phyloP scores from a whole-genome alignment of 53 echinoderm and acorn worm genomes.

The Mesocentrotus franciscanus region DNA sequence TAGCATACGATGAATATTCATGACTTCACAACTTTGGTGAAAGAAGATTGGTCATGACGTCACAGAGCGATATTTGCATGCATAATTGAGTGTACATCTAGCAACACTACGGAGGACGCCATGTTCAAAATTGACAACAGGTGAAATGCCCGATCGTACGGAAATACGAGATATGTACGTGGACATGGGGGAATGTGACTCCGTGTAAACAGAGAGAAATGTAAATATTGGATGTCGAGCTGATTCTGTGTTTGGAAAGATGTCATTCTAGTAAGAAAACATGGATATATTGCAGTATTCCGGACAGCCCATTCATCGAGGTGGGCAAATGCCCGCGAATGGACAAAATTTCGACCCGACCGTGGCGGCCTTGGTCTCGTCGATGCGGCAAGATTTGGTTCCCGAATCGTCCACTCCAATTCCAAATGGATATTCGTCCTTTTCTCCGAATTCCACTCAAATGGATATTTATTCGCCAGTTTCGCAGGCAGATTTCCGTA shows the following conservation, averaged over 20 bases:
- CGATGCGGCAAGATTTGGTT: slow-evolving; percentile 82
- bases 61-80: slow-evolving; percentile 67
- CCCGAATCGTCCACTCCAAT: slow-evolving; percentile 46
- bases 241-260: background rate
- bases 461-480: slow-evolving; percentile 56
- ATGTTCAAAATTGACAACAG: slow-evolving; percentile 63
- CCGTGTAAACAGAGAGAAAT: background rate
- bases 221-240: slow-evolving; percentile 41
- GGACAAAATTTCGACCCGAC: slow-evolving; percentile 70
- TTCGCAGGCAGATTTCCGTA: slow-evolving; percentile 57
- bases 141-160: background rate
- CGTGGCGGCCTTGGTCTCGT: slow-evolving; percentile 80
- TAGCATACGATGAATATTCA: slow-evolving; percentile 50
- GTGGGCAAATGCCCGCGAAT: slow-evolving; percentile 51
- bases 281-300: slow-evolving; percentile 71
- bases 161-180: slow-evolving; percentile 36
- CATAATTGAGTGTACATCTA: slow-evolving; percentile 74
- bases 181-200: background rate
- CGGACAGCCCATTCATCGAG: slow-evolving; percentile 58
- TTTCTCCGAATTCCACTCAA: slow-evolving; percentile 56
- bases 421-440: slow-evolving; percentile 49
- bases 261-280: slow-evolving; percentile 17
- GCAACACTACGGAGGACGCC: slow-evolving; percentile 66
- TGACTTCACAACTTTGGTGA: slow-evolving; percentile 31
- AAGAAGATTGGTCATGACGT: slow-evolving; percentile 59